phyloP scores from a whole-genome alignment of 2,113 vertebrate species.

The Salvator merianae region DNA sequence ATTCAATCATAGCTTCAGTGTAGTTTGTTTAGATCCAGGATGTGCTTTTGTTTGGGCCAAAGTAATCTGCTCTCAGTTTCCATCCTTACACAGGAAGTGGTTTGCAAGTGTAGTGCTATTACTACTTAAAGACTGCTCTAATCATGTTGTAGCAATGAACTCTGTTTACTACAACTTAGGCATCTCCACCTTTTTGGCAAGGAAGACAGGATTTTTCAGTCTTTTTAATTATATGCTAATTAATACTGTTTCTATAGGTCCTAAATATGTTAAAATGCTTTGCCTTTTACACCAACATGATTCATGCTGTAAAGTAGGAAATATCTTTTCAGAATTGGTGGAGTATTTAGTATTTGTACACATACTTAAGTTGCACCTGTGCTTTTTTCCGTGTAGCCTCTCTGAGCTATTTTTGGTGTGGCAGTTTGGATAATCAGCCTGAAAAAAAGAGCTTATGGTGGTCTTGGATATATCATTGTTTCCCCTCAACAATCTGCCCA shows the following conservation, averaged over 20 bases:
- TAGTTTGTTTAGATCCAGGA: neutral
- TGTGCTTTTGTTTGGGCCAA: neutral
- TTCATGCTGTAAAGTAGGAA: neutral
- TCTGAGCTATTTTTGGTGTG: neutral
- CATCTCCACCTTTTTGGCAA: slow-evolving; percentile 16
- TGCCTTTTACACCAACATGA: neutral
- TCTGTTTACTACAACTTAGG: slow-evolving; percentile 20
- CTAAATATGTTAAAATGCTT: neutral
- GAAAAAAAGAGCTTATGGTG: neutral
- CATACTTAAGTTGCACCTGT: neutral
- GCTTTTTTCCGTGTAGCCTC: neutral
- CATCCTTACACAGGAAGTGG: slow-evolving; percentile 16
- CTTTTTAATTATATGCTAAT: slow-evolving; percentile 8
- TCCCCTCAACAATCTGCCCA: neutral
- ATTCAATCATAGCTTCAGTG: neutral
- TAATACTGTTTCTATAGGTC: neutral
- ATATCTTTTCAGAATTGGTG: neutral
- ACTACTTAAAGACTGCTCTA: neutral
- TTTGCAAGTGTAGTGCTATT: slow-evolving; percentile 6
- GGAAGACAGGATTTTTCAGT: neutral
- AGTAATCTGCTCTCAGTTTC: neutral
- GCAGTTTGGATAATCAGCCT: neutral
- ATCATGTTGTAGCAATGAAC: slow-evolving; percentile 1
- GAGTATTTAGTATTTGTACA: neutral
- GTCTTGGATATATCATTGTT: neutral